These are phyloP conservation scores for Cataglyphis rosenhaueri DNA, from an alignment of 2,888 invertebrate species.

Conservation along the genomic window DNA sequence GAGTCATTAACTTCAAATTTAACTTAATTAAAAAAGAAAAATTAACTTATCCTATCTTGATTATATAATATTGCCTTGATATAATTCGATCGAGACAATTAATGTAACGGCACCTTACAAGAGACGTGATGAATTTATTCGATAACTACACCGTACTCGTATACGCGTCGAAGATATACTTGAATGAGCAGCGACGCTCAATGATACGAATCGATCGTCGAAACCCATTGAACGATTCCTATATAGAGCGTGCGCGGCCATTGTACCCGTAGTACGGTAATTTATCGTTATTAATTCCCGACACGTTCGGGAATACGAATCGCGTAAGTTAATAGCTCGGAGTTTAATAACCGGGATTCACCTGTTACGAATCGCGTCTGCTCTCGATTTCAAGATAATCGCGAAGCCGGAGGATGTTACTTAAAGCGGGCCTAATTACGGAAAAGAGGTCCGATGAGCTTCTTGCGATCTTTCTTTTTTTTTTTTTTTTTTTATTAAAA, in stretches of 20 bases:
- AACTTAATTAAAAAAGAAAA: too few species aligned
- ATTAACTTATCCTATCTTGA: too few species aligned
- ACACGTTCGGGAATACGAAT: slow-evolving; percentile 32
- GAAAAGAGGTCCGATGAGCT: not conserved
- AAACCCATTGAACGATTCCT: slow-evolving; percentile 28
- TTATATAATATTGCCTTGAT: too few species aligned
- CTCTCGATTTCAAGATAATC: slow-evolving; percentile 27
- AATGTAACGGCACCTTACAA: slow-evolving; percentile 50
- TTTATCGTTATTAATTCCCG: slow-evolving; percentile 58
- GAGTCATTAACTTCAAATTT: too few species aligned
- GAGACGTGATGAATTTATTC: slow-evolving; percentile 59
- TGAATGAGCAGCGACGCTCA: slow-evolving; percentile 43
- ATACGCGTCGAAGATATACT: not conserved
- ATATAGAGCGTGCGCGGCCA: slow-evolving; percentile 38
- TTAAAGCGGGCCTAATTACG: slow-evolving; percentile 13
- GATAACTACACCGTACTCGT: slow-evolving; percentile 42
- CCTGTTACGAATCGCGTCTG: slow-evolving; percentile 29
- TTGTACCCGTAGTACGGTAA: slow-evolving; percentile 55
- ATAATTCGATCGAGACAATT: not conserved
- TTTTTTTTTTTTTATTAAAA: not conserved
- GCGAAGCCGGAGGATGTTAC: not conserved
- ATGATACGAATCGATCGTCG: slow-evolving; percentile 49
- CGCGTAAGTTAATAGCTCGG: slow-evolving; percentile 25
- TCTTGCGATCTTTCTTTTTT: slow-evolving; percentile 13
- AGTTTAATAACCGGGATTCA: slow-evolving; percentile 59